These are phyloP conservation scores for Lymantria dispar DNA, from an alignment of 2,888 invertebrate genomes.

Conservation along the genomic window DNA sequence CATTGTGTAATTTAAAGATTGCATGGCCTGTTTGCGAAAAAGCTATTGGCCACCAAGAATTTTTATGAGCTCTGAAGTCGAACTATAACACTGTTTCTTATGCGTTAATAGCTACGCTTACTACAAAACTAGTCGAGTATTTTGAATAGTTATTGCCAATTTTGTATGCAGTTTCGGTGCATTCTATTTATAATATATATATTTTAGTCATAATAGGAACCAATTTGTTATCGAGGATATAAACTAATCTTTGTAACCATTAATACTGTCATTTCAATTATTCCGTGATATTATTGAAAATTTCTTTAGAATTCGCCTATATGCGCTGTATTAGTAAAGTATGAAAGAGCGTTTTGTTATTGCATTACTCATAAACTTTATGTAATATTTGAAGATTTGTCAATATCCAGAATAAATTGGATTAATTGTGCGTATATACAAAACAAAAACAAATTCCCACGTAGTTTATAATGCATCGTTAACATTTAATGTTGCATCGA, in stretches of 20 bases:
- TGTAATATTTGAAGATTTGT: neutral
- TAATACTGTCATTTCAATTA: no score
- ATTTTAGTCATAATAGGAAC: no score
- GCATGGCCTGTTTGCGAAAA: constrained; percentile 1
- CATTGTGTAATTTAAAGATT: constrained; percentile 1
- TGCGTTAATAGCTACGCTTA: no score
- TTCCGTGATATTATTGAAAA: no score
- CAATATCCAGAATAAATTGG: neutral
- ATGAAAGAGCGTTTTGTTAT: neutral
- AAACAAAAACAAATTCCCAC: constrained; percentile 10
- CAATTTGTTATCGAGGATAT: no score
- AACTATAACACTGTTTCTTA: neutral
- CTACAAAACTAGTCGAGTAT: no score
- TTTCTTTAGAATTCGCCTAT: no score
- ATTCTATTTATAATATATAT: no score
- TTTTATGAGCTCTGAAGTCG: neutral
- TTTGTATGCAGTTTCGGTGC: no score
- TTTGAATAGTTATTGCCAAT: no score
- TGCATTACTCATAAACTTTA: neutral
- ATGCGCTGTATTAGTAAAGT: no score
- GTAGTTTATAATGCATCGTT: constrained; percentile 27
- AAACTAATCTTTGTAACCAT: no score
- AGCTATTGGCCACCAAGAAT: neutral
- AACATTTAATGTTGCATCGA: constrained; percentile 35
- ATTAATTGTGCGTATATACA: constrained; percentile 12